Evolutionary conservation across 2,113 vertebrate genomes (phyloP), one percentile per base, ranked within the genome.

Genomic region (Hippolais icterina): DNA sequence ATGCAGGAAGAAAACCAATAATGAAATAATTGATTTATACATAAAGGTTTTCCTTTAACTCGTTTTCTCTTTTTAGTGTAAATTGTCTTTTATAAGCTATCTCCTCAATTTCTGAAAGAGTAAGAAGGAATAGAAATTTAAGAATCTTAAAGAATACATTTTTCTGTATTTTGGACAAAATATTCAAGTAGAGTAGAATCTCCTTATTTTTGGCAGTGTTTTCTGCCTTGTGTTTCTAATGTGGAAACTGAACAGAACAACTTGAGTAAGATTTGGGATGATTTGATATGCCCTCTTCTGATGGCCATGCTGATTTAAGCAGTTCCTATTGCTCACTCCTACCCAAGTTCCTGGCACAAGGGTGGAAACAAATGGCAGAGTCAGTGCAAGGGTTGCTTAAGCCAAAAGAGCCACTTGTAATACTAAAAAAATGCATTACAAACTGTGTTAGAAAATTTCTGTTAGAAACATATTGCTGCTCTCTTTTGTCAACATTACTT

Each of bases 381-480:
- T 83, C 46, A 41, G 79, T 65, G 42, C 59, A 94, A 65, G 50
- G 35, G 16, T 42, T 83, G 59, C 64, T 92, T 70, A 92, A 90
- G 66, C 85, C 90, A 83, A 47, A 88, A 90, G 27, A 87, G 27
- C 39, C 49, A 50, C 65, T 87, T 92, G 94, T 94, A 94, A 90
- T 90, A 77, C 69, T 47, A 74, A 86, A 97, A 92, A 97, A 96
- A 90, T 83, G 92, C 95, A 90, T 95, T 92, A 61, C 81, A 93
- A 93, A 85, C 78, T 24, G 66, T 2, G 3, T 59, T 50, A 88
- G 63, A 94, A 91, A 85, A 83, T 50, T 93, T 59, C 47, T 79
- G 39, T 85, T 94, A 25, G 41, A 89, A 94, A 59, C 8, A 2
- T 83, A 60, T 18, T 63, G 25, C 74, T 78, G 24, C 52, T 94